Base-by-base conservation (phyloP, 2,888 invertebrate species). In the Cerastoderma edule region DNA sequence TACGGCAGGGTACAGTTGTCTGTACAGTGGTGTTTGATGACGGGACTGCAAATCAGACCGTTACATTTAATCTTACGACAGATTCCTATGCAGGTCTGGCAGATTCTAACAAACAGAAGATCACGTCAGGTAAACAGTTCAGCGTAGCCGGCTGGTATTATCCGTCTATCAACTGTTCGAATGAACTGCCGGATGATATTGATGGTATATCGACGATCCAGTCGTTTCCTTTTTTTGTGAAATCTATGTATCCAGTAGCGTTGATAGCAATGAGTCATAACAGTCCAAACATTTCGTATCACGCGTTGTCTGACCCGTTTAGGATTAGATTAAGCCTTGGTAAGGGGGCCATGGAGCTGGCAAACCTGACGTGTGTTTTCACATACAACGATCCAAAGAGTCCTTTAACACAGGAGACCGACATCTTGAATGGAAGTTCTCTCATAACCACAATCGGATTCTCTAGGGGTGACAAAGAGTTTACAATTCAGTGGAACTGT, bases 311-410 rank as follows among this genome's bases (percentile, higher is more conserved):
- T 13, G 35, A 33, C 0, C 54, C 28, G 0, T 8, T 67, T n/a
- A 35, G 8, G 5, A 13, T 67, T 6, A 54, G 5, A 10, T 19
- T 67, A 5, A 30, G 22, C 27, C 30, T 71, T 22, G 28, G 50
- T 27, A 6, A 28, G n/a, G n/a, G n/a, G n/a, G n/a, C n/a, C n/a
- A n/a, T n/a, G n/a, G n/a, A n/a, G 5, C 48, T 73, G 2, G 67
- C 44, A 32, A 64, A 63, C 19, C 24, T 73, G 10, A 68, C 57
- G 0, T 73, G 73, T 35, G 13, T 27, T 2, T 73, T 68, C 39
- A 68, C 54, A 13, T 64, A 48, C 32, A 44, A 27, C 16, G 66
- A 30, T 8, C 33, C 19, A 3, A 32, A 67, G 10, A 66, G 35
- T 16, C 27, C 32, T 3, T 22, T 54, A 2, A 30, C 22, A 10